Base-by-base conservation (phyloP, 2,888 invertebrate species). In the Brenthis daphne region DNA sequence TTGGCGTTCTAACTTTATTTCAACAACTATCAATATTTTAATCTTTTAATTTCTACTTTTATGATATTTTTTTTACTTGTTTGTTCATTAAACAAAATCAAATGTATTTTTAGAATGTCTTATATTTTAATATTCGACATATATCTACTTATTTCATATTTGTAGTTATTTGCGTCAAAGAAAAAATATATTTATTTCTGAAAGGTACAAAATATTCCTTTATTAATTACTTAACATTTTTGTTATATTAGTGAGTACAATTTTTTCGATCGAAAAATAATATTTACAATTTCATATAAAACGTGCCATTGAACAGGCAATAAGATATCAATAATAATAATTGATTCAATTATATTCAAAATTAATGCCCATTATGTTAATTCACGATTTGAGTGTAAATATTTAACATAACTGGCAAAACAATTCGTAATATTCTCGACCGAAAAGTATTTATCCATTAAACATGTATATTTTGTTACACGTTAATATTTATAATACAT, bases 261-360 rank as follows among this genome's bases (percentile, higher is more conserved):
- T 64, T 64, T 68, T 61, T 70, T 66, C 60, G 60, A 60, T 3
- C 53, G 33, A 50, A 60, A 57, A 13, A 57, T 53, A 54, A 60
- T 54, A 55, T 53, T 60, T 60, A 60, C 60, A 50, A 60, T 33
- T 60, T 48, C 50, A 50, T 70, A 67, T 69, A 83, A 81, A 79
- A 87, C 86, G 90, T 91, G 90, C 90, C 90, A 90, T 90, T 81
- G 77, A 74, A 85, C 80, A 82, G 90, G 89, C 90, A 86, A 83
- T 70, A 77, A 75, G 75, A 72, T 75, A 76, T 48, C 73, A 76
- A 70, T 71, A 76, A 70, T 71, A 71, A 73, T 66, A 68, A 79
- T 51, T 77, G 75, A 64, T 43, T 64, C 14, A 57, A 29, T 57
- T 20, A 77, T 77, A 75, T 78, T 68, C 54, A 64, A 47, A 61